Evolutionary conservation across 2,113 vertebrate species (phyloP).

Genomic region (Neolamprologus longior): DNA sequence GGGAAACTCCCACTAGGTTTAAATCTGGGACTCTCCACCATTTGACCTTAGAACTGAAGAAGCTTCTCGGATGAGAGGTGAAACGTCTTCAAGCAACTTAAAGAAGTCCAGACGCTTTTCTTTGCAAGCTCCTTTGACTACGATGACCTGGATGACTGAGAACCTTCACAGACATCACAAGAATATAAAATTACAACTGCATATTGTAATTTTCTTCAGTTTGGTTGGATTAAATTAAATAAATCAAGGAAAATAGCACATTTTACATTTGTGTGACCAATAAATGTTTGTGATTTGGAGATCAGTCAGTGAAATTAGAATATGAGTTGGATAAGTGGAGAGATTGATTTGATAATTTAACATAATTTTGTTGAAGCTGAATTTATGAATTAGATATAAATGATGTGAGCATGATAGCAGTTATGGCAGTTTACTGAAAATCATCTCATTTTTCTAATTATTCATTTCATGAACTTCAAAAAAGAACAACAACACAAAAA

Average conservation of each 20-base stretch:
- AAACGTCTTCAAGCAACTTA: too few relatives aligned
- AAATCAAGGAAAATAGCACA: not conserved
- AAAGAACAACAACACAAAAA: not conserved
- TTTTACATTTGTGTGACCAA: not conserved
- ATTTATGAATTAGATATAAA: not conserved
- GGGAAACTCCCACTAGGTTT: too few relatives aligned
- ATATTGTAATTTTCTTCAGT: not conserved
- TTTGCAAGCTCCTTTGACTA: too few relatives aligned
- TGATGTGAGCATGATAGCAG: not conserved
- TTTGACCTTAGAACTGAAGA: too few relatives aligned
- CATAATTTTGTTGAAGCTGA: not conserved
- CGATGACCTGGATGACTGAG: too few relatives aligned
- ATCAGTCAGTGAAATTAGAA: not conserved
- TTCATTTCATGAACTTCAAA: not conserved
- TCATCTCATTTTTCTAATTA: not conserved
- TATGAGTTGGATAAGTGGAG: not conserved
- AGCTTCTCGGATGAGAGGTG: too few relatives aligned
- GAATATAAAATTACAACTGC: not conserved
- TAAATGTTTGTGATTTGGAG: not conserved
- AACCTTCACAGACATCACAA: not conserved
- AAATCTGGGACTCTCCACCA: too few relatives aligned
- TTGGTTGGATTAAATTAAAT: not conserved
- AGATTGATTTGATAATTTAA: not conserved
- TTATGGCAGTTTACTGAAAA: not conserved
- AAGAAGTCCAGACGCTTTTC: too few relatives aligned